Percentiles rank a stretch among this genome's conserved stretches.
phyloP scores from a whole-genome alignment of 1,140 invertebrate genomes.

The Drosophila varians region DNA sequence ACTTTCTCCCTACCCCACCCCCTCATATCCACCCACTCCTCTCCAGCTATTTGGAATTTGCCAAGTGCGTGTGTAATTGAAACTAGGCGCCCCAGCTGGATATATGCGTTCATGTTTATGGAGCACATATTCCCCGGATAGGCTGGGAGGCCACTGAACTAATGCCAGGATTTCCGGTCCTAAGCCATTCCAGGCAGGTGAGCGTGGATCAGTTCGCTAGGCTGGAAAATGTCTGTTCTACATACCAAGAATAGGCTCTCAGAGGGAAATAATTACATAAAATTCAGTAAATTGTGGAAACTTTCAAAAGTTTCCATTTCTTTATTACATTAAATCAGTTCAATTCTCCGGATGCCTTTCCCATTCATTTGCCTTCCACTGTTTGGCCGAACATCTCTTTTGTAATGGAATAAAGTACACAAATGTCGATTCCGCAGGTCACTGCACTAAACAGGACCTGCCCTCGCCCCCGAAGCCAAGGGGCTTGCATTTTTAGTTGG shows the following conservation, averaged over 20 bases:
- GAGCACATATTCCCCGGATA: neutral
- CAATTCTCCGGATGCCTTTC: too few species aligned
- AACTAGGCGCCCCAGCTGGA: constrained; percentile 56
- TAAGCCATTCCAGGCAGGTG: neutral
- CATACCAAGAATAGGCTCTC: neutral
- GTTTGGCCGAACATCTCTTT: neutral
- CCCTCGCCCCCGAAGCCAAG: neutral
- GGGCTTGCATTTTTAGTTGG: constrained; percentile 57
- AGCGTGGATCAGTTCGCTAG: constrained; percentile 2
- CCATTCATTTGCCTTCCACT: constrained; percentile 21
- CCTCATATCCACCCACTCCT: neutral
- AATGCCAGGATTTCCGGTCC: constrained; percentile 28
- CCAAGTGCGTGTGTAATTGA: constrained; percentile 80
- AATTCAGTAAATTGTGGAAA: neutral
- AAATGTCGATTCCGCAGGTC: constrained; percentile 55
- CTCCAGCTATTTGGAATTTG: constrained; percentile 27
- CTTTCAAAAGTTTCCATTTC: too few species aligned
- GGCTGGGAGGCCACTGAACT: constrained; percentile 32
- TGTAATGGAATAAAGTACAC: constrained; percentile 38
- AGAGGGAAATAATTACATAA: neutral
- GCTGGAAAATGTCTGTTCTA: constrained; percentile 14
- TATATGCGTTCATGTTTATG: constrained; percentile 23
- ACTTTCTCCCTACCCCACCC: constrained; percentile 3
- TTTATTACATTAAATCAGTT: too few species aligned
- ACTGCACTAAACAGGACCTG: constrained; percentile 51